Evolutionary conservation across 2,797 vertebrate genomes (phyloP).

Genomic region (Alfaro cultratus): DNA sequence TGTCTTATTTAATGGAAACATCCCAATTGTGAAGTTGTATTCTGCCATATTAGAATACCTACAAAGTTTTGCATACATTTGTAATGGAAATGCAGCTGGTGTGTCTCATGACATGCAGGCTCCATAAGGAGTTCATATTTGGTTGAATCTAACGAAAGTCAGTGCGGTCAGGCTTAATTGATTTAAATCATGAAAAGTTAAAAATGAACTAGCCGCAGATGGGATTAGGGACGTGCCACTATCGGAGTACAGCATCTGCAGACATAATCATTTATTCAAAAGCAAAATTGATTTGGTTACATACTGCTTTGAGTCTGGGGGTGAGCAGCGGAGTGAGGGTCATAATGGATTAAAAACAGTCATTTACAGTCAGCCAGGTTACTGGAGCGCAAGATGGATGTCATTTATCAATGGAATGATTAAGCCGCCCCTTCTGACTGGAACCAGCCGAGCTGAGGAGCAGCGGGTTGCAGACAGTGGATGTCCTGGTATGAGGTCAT

Average conservation of each 20-base stretch:
- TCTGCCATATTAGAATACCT: no score
- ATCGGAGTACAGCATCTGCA: conserved; percentile 44
- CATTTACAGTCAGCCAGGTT: conserved; percentile 60
- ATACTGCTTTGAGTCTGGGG: conserved; percentile 30
- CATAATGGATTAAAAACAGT: conserved; percentile 49
- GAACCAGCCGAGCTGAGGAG: conserved; percentile 7
- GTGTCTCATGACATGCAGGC: background rate
- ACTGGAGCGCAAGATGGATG: conserved; percentile 40
- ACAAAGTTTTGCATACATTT: no score
- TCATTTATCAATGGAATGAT: conserved; percentile 49
- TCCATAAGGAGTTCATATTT: conserved; percentile 58
- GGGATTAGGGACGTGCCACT: conserved; percentile 40
- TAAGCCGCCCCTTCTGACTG: conserved; percentile 29
- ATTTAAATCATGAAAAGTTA: conserved; percentile 42
- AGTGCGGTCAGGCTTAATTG: conserved; percentile 66
- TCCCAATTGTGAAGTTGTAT: no score
- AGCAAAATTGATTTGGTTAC: conserved; percentile 63
- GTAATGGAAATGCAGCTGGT: background rate
- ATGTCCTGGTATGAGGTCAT: conserved; percentile 3
- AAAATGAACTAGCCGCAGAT: conserved; percentile 48
- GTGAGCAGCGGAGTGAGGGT: conserved; percentile 16
- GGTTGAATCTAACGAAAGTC: conserved; percentile 49
- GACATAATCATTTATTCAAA: conserved; percentile 63
- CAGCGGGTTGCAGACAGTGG: background rate
- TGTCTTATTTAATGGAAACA: no score